Evolutionary conservation across 2,888 invertebrate species (phyloP), one percentile per base, ranked within the genome.

Genomic region (Dryomyza anilis): DNA sequence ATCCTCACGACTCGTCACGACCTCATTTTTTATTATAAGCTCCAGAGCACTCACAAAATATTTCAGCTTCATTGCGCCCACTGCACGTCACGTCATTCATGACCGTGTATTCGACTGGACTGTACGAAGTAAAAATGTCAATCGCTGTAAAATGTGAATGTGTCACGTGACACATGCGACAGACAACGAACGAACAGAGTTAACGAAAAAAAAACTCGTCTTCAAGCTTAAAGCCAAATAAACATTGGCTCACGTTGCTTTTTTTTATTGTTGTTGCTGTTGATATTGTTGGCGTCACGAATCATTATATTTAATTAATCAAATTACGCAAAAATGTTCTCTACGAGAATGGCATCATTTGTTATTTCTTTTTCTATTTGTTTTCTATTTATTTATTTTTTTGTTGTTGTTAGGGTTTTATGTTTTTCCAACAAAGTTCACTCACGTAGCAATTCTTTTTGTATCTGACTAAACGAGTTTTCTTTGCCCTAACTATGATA

Each of bases 111-210:
- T n/a, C n/a, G n/a, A n/a, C n/a, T n/a, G n/a, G n/a, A n/a, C n/a
- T n/a, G n/a, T n/a, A n/a, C n/a, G n/a, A n/a, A n/a, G n/a, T n/a
- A n/a, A 39, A 14, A 56, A 39, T 56, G 25, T 36, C 43, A n/a
- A 43, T 59, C 48, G 33, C 7, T 59, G 29, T 29, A 43, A 19
- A 39, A 61, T 60, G 59, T 46, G 46, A 48, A 60, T 61, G n/a
- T n/a, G 61, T 53, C 61, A 61, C 53, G 61, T 61, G 61, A 61
- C 61, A 61, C 29, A 39, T 25, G 23, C 43, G 50, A 50, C 25
- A 25, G 25, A 48, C 48, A 23, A 4, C 14, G 48, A 25, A 25
- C 50, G 27, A 14, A 1, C 23, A n/a, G 25, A 23, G 50, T 21
- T 23, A 23, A 33, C 25, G 48, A 16, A 8, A 23, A 48, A 25